Evolutionary conservation across 92 coral and sea anemone species (phyloP).

Genomic region (Muricea muricata): DNA sequence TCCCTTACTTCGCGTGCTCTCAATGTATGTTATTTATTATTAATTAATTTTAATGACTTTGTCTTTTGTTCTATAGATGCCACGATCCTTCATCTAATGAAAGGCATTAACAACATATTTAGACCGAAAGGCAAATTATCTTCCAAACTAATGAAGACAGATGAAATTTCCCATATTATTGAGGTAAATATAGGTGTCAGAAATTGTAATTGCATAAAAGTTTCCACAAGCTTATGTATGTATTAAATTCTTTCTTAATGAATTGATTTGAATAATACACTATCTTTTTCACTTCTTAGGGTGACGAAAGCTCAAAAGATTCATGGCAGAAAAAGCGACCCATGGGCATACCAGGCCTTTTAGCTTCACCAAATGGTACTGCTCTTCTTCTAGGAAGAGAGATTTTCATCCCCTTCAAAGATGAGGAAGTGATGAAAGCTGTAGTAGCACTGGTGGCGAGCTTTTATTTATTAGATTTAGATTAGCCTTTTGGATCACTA

Average conservation of each 20-base stretch:
- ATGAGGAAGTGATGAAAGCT: slow-evolving; percentile 9
- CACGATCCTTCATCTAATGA: not conserved
- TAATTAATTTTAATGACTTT: not conserved
- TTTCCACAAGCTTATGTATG: not conserved
- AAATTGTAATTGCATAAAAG: not conserved
- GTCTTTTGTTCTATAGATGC: not conserved
- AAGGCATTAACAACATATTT: not conserved
- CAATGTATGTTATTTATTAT: too few relatives aligned
- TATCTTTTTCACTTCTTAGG: not conserved
- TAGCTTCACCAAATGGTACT: not conserved
- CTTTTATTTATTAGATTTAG: slow-evolving; percentile 21
- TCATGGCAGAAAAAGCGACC: slow-evolving; percentile 2
- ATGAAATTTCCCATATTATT: slow-evolving; percentile 4
- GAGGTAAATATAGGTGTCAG: slow-evolving; percentile 4
- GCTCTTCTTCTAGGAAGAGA: slow-evolving; percentile 4
- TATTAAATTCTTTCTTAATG: not conserved
- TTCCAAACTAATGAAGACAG: not conserved
- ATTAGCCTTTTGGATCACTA: not conserved
- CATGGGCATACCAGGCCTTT: not conserved
- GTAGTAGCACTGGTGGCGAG: slow-evolving; percentile 3
- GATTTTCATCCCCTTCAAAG: not conserved
- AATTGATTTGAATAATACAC: too few relatives aligned
- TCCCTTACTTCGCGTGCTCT: too few relatives aligned
- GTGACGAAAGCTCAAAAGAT: slow-evolving; percentile 8
- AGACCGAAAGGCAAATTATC: not conserved